Base-by-base conservation (phyloP, 2,888 invertebrate species). In the Epinotia nisella region DNA sequence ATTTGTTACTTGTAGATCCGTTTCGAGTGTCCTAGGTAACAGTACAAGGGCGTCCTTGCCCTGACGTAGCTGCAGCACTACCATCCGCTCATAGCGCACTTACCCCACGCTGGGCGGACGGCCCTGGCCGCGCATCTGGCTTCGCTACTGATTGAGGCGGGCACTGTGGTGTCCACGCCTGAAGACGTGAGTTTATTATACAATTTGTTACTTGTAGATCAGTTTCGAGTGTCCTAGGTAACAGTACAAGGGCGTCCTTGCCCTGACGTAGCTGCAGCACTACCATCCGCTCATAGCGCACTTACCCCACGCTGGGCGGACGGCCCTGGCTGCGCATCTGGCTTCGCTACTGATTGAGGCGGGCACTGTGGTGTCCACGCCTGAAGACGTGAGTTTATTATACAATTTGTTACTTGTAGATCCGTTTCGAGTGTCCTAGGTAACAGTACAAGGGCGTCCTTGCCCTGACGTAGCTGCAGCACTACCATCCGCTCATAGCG, bases 301-400 rank as follows among this genome's bases (percentile, higher is more conserved):
- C 85, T 96, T 99, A 84, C 98, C 99, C 90, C 98, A 97, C 83
- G 95, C 95, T 3, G 98, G 98, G 0, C 93, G 98, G 71, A 97
- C 97, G 83, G 95, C 96, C 74, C 94, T 99, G 78, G 97, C 98
- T 11, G 95, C 97, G 19, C 98, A 98, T 86, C 95, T 99, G 69
- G 96, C 99, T 70, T 97, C 96, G 82, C 98, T 98, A 90, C 97
- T 97, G 3, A 90, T 99, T 73, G 99, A 99, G 68, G 97, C 97
- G 83, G 98, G 64, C 15, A 35, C 4, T 17, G 56, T 58, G 39
- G n/a, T 75, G 39, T 21, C 1, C 21, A 24, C 41, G n/a, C 41
- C 51, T n/a, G 49, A 55, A 55, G 11, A 60, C 3, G 3, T 55
- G 21, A 56, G 56, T 3, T 49, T 49, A 49, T n/a, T 49, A 35